These are phyloP conservation scores for Chiloscyllium plagiosum DNA, from an alignment of 2,113 vertebrate genomes.

Conservation along the genomic window DNA sequence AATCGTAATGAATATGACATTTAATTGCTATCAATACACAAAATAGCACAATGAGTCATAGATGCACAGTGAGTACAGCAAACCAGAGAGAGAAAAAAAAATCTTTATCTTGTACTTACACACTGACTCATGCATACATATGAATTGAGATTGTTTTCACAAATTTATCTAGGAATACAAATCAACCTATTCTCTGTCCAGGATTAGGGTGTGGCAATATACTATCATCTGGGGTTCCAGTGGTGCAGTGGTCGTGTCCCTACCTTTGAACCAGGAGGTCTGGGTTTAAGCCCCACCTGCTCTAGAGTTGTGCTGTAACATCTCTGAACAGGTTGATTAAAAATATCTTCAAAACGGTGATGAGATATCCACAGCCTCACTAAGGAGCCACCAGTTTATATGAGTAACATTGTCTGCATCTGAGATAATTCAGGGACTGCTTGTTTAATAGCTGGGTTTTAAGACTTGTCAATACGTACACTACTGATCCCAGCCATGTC, in stretches of 20 bases:
- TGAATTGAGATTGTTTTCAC: not conserved
- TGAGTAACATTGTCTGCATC: not conserved
- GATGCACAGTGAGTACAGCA: not conserved
- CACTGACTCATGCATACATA: not conserved
- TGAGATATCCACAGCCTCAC: not conserved
- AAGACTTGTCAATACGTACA: too few species aligned
- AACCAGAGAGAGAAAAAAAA: not conserved
- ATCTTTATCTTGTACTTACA: not conserved
- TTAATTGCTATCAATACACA: not conserved
- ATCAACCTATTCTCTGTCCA: not conserved
- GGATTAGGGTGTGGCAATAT: not conserved
- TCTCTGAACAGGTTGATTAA: too few species aligned
- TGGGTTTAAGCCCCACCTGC: too few species aligned
- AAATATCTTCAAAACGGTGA: not conserved
- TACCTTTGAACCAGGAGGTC: too few species aligned
- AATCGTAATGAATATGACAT: not conserved
- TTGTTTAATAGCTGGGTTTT: not conserved
- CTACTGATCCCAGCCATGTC: too few species aligned
- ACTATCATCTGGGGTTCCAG: too few species aligned
- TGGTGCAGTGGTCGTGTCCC: too few species aligned
- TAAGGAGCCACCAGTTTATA: not conserved
- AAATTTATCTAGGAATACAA: not conserved
- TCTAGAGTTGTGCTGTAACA: too few species aligned
- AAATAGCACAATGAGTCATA: not conserved
- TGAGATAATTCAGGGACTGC: not conserved